Conservation (phyloP, 1,140 invertebrate genomes). For the Euura lappo region DNA sequence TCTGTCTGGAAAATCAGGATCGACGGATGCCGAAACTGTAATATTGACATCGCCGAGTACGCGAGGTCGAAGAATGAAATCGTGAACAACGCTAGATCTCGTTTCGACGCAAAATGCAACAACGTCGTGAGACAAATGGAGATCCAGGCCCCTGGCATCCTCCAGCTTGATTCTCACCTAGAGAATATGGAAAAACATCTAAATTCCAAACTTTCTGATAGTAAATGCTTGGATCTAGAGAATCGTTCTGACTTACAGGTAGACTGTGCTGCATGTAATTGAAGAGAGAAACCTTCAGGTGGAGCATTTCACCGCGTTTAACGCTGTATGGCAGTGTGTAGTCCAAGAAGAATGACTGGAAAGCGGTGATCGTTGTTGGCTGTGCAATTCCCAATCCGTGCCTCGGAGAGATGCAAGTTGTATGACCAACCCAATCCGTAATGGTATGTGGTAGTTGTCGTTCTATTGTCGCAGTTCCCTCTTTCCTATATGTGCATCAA, state of each 20-base stretch:
- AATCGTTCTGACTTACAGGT: slow-evolving; percentile 59
- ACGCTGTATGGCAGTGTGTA: slow-evolving; percentile 74
- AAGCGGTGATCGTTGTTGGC: slow-evolving; percentile 65
- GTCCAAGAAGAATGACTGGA: slow-evolving; percentile 77
- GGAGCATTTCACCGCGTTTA: slow-evolving; percentile 72
- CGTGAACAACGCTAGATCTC: slow-evolving; percentile 56
- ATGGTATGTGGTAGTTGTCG: slow-evolving; percentile 73
- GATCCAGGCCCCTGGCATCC: slow-evolving; percentile 55
- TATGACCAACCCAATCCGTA: slow-evolving; percentile 75
- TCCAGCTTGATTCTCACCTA: slow-evolving; percentile 64
- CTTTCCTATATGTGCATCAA: slow-evolving; percentile 49
- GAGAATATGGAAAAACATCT: too few relatives aligned
- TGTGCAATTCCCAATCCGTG: slow-evolving; percentile 70
- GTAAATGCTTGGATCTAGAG: too few relatives aligned
- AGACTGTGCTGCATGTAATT: slow-evolving; percentile 73
- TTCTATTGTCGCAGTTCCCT: slow-evolving; percentile 60
- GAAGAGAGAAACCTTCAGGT: slow-evolving; percentile 73
- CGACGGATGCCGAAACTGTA: slow-evolving; percentile 64
- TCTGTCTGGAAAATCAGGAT: slow-evolving; percentile 50
- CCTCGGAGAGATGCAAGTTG: slow-evolving; percentile 69
- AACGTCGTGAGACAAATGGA: slow-evolving; percentile 38
- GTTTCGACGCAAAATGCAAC: slow-evolving; percentile 55
- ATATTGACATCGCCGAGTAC: slow-evolving; percentile 66
- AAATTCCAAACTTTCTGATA: too few relatives aligned
- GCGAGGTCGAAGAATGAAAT: slow-evolving; percentile 60